Conservation (phyloP, 2,797 vertebrate genomes). For the Lacerta agilis region DNA sequence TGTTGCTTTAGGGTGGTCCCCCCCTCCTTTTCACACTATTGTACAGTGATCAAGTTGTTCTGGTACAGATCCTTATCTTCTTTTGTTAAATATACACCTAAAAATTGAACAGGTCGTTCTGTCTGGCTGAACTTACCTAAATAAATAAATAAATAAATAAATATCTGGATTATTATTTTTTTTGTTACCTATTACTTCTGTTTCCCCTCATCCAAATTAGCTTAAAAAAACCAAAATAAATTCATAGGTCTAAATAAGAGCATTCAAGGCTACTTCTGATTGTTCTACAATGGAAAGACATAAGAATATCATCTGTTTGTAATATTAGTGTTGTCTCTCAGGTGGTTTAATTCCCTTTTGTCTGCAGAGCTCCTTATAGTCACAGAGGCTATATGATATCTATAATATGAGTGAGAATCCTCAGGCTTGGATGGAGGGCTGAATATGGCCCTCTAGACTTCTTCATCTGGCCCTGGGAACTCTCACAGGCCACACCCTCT, state of each 20-base stretch:
- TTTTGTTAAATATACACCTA: constrained; percentile 12
- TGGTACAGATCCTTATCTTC: constrained; percentile 10
- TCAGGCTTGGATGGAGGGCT: too few species aligned
- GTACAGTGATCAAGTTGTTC: not conserved
- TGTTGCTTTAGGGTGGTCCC: not conserved
- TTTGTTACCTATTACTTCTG: not conserved
- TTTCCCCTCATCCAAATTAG: not conserved
- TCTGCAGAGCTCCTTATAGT: not conserved
- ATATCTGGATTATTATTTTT: not conserved
- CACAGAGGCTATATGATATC: not conserved
- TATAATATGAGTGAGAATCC: not conserved
- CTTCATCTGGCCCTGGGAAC: too few species aligned
- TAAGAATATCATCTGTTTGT: not conserved
- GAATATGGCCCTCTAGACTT: too few species aligned
- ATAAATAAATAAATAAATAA: not conserved
- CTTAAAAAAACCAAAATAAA: not conserved
- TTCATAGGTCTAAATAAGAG: not conserved
- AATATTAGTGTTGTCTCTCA: not conserved
- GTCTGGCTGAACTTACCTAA: not conserved
- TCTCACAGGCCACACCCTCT: too few species aligned
- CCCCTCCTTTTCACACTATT: not conserved
- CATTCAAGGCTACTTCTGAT: not conserved
- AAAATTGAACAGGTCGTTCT: not conserved
- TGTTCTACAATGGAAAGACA: not conserved
- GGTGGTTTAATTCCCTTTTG: not conserved